phyloP scores from a whole-genome alignment of 2,113 vertebrate species.

The Melospiza melodia region DNA sequence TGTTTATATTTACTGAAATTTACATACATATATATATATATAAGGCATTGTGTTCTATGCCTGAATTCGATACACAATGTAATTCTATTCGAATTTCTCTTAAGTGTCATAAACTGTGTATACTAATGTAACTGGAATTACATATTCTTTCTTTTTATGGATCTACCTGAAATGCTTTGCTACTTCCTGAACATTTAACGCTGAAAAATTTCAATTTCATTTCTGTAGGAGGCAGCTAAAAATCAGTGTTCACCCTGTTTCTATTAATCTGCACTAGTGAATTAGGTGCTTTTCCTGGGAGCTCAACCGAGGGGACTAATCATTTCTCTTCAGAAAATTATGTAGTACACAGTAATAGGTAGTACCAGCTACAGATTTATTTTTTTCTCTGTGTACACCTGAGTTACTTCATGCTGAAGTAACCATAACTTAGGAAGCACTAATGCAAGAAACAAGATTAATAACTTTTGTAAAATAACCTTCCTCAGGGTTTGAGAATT shows the following conservation, averaged over 20 bases:
- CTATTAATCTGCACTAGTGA: background rate
- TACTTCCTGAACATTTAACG: background rate
- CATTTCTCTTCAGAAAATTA: background rate
- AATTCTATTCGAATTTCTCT: background rate
- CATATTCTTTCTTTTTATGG: background rate
- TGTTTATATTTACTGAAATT: background rate
- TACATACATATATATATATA: background rate
- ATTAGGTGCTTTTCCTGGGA: background rate
- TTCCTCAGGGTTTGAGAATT: background rate
- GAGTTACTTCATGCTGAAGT: background rate
- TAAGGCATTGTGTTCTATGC: background rate
- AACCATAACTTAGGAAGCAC: background rate
- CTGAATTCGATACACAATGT: background rate
- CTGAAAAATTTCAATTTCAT: background rate
- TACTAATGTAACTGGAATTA: background rate
- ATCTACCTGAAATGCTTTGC: background rate
- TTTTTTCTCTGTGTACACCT: background rate
- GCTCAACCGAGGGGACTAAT: background rate
- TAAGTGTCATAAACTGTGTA: background rate
- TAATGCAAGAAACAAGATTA: background rate
- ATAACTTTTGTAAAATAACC: background rate
- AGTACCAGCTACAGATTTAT: background rate
- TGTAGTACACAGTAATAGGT: background rate
- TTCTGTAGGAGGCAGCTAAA: background rate
- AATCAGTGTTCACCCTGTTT: background rate